These are phyloP conservation scores for Capitulum mitella DNA, from an alignment of 2,888 invertebrate genomes.

Conservation along the genomic window DNA sequence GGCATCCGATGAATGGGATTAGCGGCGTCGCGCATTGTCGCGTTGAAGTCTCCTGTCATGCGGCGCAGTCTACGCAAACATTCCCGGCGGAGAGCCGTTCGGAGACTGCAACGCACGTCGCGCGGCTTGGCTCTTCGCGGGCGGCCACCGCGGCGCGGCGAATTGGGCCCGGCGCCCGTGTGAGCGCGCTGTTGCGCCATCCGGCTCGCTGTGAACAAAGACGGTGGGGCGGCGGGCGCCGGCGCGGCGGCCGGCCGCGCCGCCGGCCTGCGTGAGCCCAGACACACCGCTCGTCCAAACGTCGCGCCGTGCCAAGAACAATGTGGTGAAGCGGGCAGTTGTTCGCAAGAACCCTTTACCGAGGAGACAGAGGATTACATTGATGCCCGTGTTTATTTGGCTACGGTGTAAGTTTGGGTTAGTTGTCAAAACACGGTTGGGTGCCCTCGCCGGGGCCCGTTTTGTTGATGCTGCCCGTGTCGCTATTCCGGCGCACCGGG, in stretches of 20 bases:
- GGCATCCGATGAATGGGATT: neutral
- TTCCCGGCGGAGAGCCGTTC: neutral
- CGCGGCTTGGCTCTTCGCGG: no score
- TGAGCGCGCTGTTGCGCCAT: no score
- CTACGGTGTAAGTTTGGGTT: conserved; percentile 17
- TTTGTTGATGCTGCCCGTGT: conserved; percentile 18
- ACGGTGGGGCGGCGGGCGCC: neutral
- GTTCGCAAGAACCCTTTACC: conserved; percentile 21
- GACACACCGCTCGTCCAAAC: neutral
- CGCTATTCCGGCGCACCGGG: conserved; percentile 12
- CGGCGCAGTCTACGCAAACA: neutral
- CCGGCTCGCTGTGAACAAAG: neutral
- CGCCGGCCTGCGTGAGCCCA: neutral
- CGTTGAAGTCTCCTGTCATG: neutral
- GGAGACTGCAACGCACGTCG: conserved; percentile 12
- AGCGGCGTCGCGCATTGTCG: neutral
- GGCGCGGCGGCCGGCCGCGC: neutral
- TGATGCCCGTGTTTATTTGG: conserved; percentile 19
- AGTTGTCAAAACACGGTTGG: conserved; percentile 18
- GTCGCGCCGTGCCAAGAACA: conserved; percentile 11
- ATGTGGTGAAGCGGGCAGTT: neutral
- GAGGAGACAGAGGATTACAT: conserved; percentile 23
- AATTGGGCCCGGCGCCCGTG: no score
- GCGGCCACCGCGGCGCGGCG: no score
- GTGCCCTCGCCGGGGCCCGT: neutral